phyloP scores from a whole-genome alignment of 2,888 invertebrate species.

The Teleogryllus oceanicus region DNA sequence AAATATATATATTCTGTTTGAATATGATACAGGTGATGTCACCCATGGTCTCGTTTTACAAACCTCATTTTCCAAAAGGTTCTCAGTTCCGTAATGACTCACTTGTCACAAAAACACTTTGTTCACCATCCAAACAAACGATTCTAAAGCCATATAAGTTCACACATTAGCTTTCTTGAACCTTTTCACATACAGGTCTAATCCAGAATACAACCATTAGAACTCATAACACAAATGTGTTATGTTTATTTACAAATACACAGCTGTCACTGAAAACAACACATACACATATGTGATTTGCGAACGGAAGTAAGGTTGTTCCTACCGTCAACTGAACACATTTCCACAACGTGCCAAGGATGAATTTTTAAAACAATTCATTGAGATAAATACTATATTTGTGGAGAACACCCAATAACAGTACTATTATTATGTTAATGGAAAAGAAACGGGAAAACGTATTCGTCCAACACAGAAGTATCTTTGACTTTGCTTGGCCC shows the following conservation, averaged over 20 bases:
- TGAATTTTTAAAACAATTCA: too few species aligned
- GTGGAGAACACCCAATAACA: too few species aligned
- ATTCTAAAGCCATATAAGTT: not conserved
- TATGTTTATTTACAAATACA: not conserved
- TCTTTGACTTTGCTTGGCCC: too few species aligned
- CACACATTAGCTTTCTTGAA: not conserved
- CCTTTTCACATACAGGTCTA: not conserved
- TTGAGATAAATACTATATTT: too few species aligned
- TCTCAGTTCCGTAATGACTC: not conserved
- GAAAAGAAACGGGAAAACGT: too few species aligned
- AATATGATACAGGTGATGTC: not conserved
- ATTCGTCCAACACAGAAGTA: too few species aligned
- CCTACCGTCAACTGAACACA: not conserved
- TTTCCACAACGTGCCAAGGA: too few species aligned
- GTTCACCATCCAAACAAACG: not conserved
- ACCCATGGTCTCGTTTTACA: not conserved
- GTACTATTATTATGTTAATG: too few species aligned
- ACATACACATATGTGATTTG: conserved; percentile 3
- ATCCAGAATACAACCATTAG: not conserved
- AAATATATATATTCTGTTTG: not conserved
- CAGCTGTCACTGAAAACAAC: not conserved
- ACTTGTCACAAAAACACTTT: not conserved
- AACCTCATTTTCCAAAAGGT: not conserved
- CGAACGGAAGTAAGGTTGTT: not conserved
- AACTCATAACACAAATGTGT: not conserved